Evolutionary conservation across 1,140 invertebrate species (phyloP), one percentile per base, ranked within the genome.

Genomic region (Aphelinus atriplicis): DNA sequence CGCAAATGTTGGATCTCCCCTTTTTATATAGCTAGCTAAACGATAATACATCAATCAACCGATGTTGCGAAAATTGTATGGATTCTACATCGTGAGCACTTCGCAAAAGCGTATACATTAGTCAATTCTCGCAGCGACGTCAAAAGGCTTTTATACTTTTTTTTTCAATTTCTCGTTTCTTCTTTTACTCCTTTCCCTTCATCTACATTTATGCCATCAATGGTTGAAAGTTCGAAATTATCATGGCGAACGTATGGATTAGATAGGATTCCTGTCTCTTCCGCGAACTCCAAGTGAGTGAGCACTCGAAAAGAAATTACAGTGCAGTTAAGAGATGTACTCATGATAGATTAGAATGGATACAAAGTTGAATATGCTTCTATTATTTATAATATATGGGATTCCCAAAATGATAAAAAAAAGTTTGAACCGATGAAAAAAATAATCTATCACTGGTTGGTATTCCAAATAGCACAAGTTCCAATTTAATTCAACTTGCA

Each of bases 1-100:
- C 46, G 61, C 7, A 43, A 63, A 63, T 46, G 58, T 62, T 26
- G 72, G 66, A 74, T 70, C 67, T 70, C 68, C 66, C 62, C 62
- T 62, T 77, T 66, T 76, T 77, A 73, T 75, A 80, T 78, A 80
- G 76, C 78, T 78, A 83, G 81, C 75, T 81, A 80, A 83, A 83
- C 79, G 76, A 83, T 79, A 78, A 84, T 83, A 83, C 80, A 83
- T 83, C 77, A 78, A 83, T 80, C 75, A 70, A 79, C 78, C 66
- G 67, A 80, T 78, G 74, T 77, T 72, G 71, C 67, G 46, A 75
- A 70, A 75, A 65, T 78, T 78, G 75, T 69, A 48, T 77, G 64
- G 78, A 82, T 77, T 74, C 75, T 81, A 78, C 70, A 63, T 76
- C 64, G 74, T 71, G 69, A 77, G 65, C 75, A 73, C 78, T 79